Conservation (phyloP, 2,113 vertebrate genomes). For the Gracilinanus agilis region DNA sequence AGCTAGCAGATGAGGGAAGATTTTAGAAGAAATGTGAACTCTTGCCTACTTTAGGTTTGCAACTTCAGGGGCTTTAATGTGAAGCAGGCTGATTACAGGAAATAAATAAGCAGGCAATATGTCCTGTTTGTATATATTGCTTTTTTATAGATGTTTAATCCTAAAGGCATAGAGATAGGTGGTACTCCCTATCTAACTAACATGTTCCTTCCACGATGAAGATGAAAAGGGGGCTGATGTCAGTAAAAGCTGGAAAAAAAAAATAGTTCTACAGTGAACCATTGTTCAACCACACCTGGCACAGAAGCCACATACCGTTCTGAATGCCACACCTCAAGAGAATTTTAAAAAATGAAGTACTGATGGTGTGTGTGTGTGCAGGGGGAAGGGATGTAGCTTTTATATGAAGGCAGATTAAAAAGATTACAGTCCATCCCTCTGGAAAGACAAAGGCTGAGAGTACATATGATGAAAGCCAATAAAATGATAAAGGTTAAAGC, state of each 20-base stretch:
- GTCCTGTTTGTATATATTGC: neutral
- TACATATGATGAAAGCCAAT: neutral
- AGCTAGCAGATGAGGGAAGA: neutral
- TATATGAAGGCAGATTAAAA: conserved; percentile 9
- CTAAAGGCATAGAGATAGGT: neutral
- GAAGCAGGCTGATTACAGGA: neutral
- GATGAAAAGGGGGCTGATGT: neutral
- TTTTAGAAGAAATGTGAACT: neutral
- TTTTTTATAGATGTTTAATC: neutral
- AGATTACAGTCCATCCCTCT: neutral
- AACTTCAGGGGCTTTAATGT: neutral
- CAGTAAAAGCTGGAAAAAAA: neutral
- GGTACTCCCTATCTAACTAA: neutral
- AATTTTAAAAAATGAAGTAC: neutral
- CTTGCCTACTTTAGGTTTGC: neutral
- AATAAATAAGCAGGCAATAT: neutral
- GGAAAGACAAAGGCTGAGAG: conserved; percentile 1
- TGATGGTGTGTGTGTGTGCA: neutral
- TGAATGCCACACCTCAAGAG: neutral
- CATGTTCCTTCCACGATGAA: neutral
- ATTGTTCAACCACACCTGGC: neutral
- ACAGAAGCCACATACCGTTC: neutral
- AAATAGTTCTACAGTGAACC: neutral
- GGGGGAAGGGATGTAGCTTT: neutral
- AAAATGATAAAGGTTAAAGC: conserved; percentile 13